These are phyloP conservation scores for Neosalanx taihuensis DNA, from an alignment of 2,797 vertebrate species.

Conservation along the genomic window DNA sequence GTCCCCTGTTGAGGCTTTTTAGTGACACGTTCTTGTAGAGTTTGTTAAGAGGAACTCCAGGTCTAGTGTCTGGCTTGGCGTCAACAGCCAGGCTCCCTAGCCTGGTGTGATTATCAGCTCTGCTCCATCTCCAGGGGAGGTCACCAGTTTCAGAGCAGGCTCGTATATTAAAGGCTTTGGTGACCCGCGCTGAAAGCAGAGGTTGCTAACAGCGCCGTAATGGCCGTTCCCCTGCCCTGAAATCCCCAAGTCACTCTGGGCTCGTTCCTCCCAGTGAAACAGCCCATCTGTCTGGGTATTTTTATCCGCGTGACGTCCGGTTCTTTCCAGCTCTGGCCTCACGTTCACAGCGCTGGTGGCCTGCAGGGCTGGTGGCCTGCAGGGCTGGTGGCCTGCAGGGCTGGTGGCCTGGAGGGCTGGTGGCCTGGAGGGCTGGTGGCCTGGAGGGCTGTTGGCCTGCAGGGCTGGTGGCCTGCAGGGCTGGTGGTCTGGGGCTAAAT, in stretches of 20 bases:
- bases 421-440: slow-evolving; percentile 2
- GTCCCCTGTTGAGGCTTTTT: slow-evolving; percentile 22
- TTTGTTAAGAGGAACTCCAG: slow-evolving; percentile 19
- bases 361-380: slow-evolving; percentile 37
- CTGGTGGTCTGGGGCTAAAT: slow-evolving; percentile 33
- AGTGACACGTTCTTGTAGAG: slow-evolving; percentile 24
- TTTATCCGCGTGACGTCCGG: slow-evolving; percentile 67
- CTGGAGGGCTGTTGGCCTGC: slow-evolving; percentile 37
- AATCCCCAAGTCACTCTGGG: slow-evolving; percentile 52
- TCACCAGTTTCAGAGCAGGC: slow-evolving; percentile 59
- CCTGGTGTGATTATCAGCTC: slow-evolving; percentile 57
- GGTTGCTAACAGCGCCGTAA: slow-evolving; percentile 63
- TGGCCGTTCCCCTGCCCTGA: slow-evolving; percentile 50
- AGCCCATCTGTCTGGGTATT: slow-evolving; percentile 71
- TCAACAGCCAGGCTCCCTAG: slow-evolving; percentile 35
- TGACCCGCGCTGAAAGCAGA: slow-evolving; percentile 62
- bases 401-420: slow-evolving; percentile 40
- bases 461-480: slow-evolving; percentile 25
- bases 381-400: too few species aligned
- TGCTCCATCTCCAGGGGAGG: slow-evolving; percentile 56
- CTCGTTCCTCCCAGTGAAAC: slow-evolving; percentile 44
- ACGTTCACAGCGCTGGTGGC: slow-evolving; percentile 38
- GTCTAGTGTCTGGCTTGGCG: slow-evolving; percentile 21
- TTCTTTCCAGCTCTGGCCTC: slow-evolving; percentile 69
- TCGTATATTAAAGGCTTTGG: slow-evolving; percentile 51